Percentiles rank a stretch among this genome's conserved stretches.
Conservation (phyloP, 2,113 vertebrate species). For the Empidonax traillii region DNA sequence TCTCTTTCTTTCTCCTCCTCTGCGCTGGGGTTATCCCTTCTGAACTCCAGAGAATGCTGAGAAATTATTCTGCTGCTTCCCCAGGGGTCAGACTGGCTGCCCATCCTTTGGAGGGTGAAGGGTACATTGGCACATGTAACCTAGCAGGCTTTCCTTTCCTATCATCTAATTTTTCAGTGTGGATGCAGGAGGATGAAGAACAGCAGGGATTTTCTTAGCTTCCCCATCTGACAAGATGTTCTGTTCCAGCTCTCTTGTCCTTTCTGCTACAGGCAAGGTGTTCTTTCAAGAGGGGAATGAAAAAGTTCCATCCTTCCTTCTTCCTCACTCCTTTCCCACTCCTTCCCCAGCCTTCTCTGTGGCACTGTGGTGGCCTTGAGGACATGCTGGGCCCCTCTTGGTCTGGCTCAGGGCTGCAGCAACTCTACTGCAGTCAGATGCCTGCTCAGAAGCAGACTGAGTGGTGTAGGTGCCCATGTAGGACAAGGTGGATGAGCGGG, state of each 20-base stretch:
- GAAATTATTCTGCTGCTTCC: not conserved
- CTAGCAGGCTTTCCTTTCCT: not conserved
- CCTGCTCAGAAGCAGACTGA: not conserved
- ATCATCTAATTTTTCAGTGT: accelerated
- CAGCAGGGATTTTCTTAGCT: not conserved
- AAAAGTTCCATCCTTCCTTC: not conserved
- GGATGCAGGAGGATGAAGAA: not conserved
- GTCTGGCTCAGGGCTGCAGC: not conserved
- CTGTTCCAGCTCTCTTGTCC: not conserved
- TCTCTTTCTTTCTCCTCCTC: not conserved
- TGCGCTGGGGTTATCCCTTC: not conserved
- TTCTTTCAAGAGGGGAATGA: not conserved
- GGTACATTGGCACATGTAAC: not conserved
- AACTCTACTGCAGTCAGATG: not conserved
- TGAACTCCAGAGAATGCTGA: not conserved
- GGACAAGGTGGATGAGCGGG: not conserved
- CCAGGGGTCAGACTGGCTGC: not conserved
- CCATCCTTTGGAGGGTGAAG: not conserved
- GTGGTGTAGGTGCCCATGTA: accelerated
- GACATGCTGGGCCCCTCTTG: accelerated
- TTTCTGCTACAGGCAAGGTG: not conserved
- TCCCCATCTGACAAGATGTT: not conserved
- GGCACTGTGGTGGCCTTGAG: not conserved
- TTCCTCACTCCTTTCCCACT: not conserved
- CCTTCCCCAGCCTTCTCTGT: not conserved